phyloP scores from a whole-genome alignment of 2,113 vertebrate genomes.

The Cololabis saira region DNA sequence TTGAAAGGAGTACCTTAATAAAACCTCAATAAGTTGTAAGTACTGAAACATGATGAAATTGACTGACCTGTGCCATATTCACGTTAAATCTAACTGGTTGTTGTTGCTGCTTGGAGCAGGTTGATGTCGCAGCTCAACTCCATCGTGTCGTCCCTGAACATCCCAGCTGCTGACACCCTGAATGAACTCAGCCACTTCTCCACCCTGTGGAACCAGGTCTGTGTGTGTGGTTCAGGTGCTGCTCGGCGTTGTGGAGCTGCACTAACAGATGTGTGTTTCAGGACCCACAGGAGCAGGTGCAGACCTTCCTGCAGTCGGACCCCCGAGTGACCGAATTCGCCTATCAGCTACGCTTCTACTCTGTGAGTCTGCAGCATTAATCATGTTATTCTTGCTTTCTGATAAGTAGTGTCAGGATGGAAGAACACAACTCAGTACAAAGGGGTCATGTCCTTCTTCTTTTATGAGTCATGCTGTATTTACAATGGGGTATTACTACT shows the following conservation, averaged over 20 bases:
- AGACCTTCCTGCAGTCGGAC: slow-evolving; percentile 77
- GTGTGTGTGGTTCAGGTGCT: slow-evolving; percentile 8
- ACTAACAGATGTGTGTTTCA: slow-evolving; percentile 43
- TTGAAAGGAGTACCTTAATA: too few species aligned
- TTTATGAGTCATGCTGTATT: background rate
- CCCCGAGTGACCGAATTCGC: slow-evolving; percentile 84
- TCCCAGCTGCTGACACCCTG: slow-evolving; percentile 71
- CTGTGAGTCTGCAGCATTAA: slow-evolving; percentile 72
- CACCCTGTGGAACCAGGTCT: slow-evolving; percentile 85
- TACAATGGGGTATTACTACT: background rate
- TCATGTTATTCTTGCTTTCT: background rate
- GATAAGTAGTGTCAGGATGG: background rate
- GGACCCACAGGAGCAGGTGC: slow-evolving; percentile 85
- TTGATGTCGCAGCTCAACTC: slow-evolving; percentile 80
- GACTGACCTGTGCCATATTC: too few species aligned
- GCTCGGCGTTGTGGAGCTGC: background rate
- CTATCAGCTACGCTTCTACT: slow-evolving; percentile 81
- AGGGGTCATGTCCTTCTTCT: too few species aligned
- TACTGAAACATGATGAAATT: background rate
- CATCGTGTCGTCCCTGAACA: slow-evolving; percentile 78
- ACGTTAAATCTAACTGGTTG: too few species aligned
- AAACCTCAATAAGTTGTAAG: too few species aligned
- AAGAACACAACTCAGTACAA: too few species aligned
- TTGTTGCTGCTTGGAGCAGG: slow-evolving; percentile 55
- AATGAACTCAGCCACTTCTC: slow-evolving; percentile 81